Conservation (phyloP, 2,888 invertebrate species). For the Tigriopus californicus region DNA sequence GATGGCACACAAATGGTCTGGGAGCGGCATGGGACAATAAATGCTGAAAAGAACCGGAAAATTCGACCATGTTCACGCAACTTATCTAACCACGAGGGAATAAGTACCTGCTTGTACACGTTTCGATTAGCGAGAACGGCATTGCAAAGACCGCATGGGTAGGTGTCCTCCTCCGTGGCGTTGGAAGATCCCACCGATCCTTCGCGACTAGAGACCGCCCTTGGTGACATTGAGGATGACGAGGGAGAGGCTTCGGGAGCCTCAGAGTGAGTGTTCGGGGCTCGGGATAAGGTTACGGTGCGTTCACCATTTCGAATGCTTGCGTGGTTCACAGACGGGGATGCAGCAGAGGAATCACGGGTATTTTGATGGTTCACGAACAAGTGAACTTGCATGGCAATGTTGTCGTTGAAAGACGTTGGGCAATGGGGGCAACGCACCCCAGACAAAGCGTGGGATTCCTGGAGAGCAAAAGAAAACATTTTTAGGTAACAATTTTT, state of each 20-base stretch:
- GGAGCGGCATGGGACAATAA: conserved; percentile 28
- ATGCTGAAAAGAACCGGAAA: conserved; percentile 23
- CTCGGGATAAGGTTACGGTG: not conserved
- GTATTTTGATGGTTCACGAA: conserved; percentile 22
- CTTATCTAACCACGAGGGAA: not conserved
- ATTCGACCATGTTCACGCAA: not conserved
- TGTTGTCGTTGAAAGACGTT: conserved; percentile 22
- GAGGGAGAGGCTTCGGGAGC: not conserved
- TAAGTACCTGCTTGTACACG: not conserved
- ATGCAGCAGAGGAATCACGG: no score
- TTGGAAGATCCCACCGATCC: not conserved
- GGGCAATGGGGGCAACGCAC: conserved; percentile 22
- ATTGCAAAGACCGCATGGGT: not conserved
- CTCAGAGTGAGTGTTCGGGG: not conserved
- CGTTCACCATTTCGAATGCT: no score
- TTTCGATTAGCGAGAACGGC: not conserved
- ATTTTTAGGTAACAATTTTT: not conserved
- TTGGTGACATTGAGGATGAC: not conserved
- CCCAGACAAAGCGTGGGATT: not conserved
- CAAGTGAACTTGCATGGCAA: conserved; percentile 23
- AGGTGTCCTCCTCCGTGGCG: not conserved
- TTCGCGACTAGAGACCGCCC: not conserved
- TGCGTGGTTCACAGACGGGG: no score
- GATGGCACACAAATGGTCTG: conserved; percentile 32
- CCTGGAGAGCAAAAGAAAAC: not conserved